These are phyloP conservation scores for Pachycephala philippinensis DNA, from an alignment of 2,113 vertebrate species.

Conservation along the genomic window DNA sequence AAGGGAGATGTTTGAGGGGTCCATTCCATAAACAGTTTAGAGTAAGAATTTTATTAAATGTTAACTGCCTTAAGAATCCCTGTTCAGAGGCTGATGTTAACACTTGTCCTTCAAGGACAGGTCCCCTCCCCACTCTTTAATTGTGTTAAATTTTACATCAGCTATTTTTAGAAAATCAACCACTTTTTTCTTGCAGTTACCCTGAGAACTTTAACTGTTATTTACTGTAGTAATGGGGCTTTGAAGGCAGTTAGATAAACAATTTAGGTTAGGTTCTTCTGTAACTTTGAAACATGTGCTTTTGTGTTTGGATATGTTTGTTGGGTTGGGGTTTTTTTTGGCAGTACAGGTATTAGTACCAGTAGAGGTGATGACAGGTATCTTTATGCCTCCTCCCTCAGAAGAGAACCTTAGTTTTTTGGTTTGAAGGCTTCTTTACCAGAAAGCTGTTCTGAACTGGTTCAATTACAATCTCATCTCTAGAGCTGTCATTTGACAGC, in stretches of 20 bases:
- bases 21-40: background rate
- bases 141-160: background rate
- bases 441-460: background rate
- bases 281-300: background rate
- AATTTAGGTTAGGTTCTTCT: background rate
- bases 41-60: background rate
- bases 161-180: background rate
- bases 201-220: background rate
- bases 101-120: background rate
- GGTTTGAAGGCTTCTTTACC: background rate
- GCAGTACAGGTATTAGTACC: background rate
- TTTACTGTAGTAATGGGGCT: background rate
- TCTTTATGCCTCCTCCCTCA: background rate
- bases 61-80: background rate
- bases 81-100: background rate
- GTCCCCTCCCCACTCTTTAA: fast-evolving
- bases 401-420: background rate
- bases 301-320: background rate
- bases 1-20: background rate
- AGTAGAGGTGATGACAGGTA: background rate
- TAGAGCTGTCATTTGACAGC: background rate
- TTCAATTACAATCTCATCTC: background rate
- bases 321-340: background rate
- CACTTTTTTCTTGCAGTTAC: background rate
- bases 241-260: background rate